Evolutionary conservation across 2,113 vertebrate genomes (phyloP), one percentile per base, ranked within the genome.

Genomic region (Nothocercus nigrocapillus): DNA sequence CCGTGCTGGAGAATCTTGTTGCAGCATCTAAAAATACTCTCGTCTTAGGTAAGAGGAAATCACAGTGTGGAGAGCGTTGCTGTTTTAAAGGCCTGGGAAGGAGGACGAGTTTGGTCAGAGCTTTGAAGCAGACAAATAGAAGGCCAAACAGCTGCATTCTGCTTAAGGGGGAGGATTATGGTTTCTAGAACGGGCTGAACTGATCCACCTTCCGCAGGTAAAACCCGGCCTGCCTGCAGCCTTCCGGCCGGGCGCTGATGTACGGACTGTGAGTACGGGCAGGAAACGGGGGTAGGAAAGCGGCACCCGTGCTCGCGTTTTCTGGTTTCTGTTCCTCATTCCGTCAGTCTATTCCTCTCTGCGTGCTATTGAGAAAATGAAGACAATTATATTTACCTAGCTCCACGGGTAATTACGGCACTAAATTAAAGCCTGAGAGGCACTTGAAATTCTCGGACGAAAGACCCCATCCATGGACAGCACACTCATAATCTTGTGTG

Each of bases 1-100:
- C 89, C 92, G 93, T 82, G 78, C 69, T 2, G 0, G 85, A 68
- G 77, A 92, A 90, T 93, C 93, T 88, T 95, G 93, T 92, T 82
- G 89, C 77, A 79, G 69, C 3, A 0, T 62, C 58, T 95, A 94
- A 91, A 91, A 95, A 73, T 85, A 76, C 85, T 72, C 53, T 66
- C 53, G 32, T 92, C 59, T 94, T 76, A 84, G 90, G 88, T 93
- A 96, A 94, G 83, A 93, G 93, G 92, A 96, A 96, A 94, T 93
- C 1, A 0, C 82, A 92, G 84, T 69, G 83, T 66, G 90, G 82
- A 86, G 90, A 96, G 88, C 93, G 91, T 88, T 0, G 1, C 42
- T 86, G 76, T 83, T 93, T 84, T 91, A 93, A 95, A 66, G 85
- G 74, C 58, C 80, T 92, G 44, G n/a, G 96, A 96, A 96, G 81